Evolutionary conservation across 2,888 invertebrate species (phyloP), one percentile per base, ranked within the genome.

Genomic region (Cataglyphis albicans): DNA sequence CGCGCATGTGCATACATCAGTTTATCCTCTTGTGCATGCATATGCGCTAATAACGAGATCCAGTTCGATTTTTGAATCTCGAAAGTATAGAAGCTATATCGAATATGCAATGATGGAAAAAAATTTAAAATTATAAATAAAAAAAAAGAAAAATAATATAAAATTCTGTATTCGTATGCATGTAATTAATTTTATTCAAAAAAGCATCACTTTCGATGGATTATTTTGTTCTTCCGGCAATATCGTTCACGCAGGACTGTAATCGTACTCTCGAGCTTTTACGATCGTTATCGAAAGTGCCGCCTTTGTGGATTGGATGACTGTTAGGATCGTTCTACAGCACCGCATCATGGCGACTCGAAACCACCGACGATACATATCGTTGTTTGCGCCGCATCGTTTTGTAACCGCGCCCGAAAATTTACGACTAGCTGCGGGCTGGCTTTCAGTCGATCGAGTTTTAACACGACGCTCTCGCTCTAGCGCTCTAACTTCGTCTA

Each of bases 371-470:
- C n/a, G 44, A 61, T 80, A 72, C 70, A 44, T 80, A 29, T 35
- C 35, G 35, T 59, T 80, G 72, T 80, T 80, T 59, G 72, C 59
- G 59, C 21, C 21, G 57, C 67, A 44, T 44, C 78, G 78, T 80
- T 80, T 61, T 59, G 78, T 59, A 70, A 80, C 78, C 70, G 25
- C 78, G 78, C 25, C 12, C 18, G 72, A 61, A 70, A 80, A 80
- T 80, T 80, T 80, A 80, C 59, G 78, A 61, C 72, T 70, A 21
- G 59, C 59, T 70, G 72, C 70, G 78, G 48, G 29, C 35, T 59
- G 59, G 44, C 21, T 59, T 70, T 70, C 76, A 78, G 38, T 78
- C 78, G 78, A 70, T 70, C 55, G 72, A 80, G 59, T 70, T 80
- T 76, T 70, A 25, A 44, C 70, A 57, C 32, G 41, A 32, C 29